phyloP scores from a whole-genome alignment of 2,888 invertebrate species.

The Pristionchus mayeri region DNA sequence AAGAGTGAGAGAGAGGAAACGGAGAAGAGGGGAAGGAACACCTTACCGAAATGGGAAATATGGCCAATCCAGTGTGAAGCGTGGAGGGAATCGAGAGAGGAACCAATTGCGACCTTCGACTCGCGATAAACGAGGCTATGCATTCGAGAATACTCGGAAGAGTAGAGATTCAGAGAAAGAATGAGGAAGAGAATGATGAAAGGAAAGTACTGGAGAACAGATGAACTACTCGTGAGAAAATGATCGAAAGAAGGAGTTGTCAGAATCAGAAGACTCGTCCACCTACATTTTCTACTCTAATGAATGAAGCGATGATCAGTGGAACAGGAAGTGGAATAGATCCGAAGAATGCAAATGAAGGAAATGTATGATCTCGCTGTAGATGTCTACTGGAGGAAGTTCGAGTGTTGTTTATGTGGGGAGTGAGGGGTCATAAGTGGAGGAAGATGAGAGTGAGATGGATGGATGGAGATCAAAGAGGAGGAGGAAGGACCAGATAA shows the following conservation, averaged over 20 bases:
- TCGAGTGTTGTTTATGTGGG: slow-evolving; percentile 52
- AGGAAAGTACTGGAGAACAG: background rate
- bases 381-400: slow-evolving; percentile 51
- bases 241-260: background rate
- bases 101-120: slow-evolving; percentile 28
- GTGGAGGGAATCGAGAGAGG: slow-evolving; percentile 51
- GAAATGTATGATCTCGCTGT: slow-evolving; percentile 26
- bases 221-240: background rate
- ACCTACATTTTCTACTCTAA: slow-evolving; percentile 2
- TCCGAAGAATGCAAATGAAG: background rate
- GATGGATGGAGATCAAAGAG: slow-evolving; percentile 26
- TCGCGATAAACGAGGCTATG: slow-evolving; percentile 25
- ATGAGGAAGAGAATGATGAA: background rate
- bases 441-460: slow-evolving; percentile 7
- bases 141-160: slow-evolving; percentile 5
- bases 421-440: slow-evolving; percentile 50
- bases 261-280: slow-evolving; percentile 40
- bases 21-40: background rate
- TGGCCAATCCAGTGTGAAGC: slow-evolving; percentile 13
- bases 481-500: slow-evolving; percentile 30
- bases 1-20: slow-evolving; percentile 26
- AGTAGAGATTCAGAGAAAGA: slow-evolving; percentile 17
- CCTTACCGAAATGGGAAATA: background rate
- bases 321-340: slow-evolving; percentile 12
- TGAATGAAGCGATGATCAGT: too few species aligned